Evolutionary conservation across 2,113 vertebrate genomes (phyloP).

Genomic region (Stomatorhinus ivindoensis): DNA sequence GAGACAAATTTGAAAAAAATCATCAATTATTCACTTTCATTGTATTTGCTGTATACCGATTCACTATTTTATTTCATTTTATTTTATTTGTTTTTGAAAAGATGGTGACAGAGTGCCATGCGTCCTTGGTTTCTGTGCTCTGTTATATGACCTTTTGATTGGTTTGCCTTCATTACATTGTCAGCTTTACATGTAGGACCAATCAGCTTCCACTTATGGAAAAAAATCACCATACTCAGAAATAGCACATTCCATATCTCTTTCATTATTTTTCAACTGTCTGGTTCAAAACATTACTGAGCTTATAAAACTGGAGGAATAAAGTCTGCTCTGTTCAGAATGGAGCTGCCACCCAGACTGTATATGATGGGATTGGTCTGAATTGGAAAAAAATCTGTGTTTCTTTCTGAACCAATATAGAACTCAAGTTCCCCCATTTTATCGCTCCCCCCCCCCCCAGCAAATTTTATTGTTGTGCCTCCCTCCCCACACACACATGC

Average conservation of each 20-base stretch:
- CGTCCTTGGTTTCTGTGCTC: too few species aligned
- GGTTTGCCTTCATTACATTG: not conserved
- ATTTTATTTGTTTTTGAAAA: not conserved
- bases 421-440: not conserved
- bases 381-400: not conserved
- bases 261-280: too few species aligned
- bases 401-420: not conserved
- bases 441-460: not conserved
- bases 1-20: not conserved
- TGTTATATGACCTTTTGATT: not conserved
- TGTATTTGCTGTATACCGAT: not conserved
- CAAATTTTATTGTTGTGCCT: not conserved
- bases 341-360: not conserved
- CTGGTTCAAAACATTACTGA: too few species aligned
- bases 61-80: not conserved
- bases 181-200: too few species aligned
- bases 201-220: too few species aligned
- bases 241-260: too few species aligned
- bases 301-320: too few species aligned
- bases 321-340: not conserved
- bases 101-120: not conserved
- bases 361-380: not conserved
- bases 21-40: not conserved
- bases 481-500: too few species aligned
- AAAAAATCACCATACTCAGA: too few species aligned